Base-by-base conservation (phyloP, 1,140 invertebrate species). In the Orius laevigatus region DNA sequence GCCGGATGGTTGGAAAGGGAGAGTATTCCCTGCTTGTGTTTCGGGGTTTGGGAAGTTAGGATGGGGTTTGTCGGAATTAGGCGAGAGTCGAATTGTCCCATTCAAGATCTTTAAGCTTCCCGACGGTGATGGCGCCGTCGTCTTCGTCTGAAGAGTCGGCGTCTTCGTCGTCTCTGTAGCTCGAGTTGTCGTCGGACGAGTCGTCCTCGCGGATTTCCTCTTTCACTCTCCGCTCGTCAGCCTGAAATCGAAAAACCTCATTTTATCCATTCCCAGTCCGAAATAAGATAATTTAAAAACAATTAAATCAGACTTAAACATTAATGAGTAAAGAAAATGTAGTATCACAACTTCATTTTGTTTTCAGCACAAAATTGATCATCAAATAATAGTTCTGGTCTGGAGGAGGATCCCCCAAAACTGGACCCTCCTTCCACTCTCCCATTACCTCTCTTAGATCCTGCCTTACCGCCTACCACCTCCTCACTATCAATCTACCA, bases 61-160 rank as follows among this genome's bases (percentile, higher is more conserved):
- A 18, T 5, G n/a, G 6, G 15, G 14, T 32, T 19, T 20, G 34
- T 33, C 8, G 8, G n/a, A 8, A 19, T 31, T 49, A 46, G 50
- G 68, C 66, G 35, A 74, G 63, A 41, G 66, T 72, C 39, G 74
- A 75, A 61, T 78, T 72, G 61, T 78, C 75, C 75, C 75, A 78
- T 56, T 78, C 75, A 35, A 78, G 60, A 25, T 61, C 62, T 50
- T 64, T 63, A 10, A 61, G 57, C 51, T 65, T 63, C 14, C 60
- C 63, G 11, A 53, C 50, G 14, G 60, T 61, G 18, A 53, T 50
- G 48, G 60, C 59, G 18, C 58, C 61, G 38, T 66, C 66, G 15
- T 70, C 69, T 20, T 67, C 66, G 33, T 74, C 73, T 16, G 73
- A 72, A 44, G 71, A 70, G 14, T 66, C 65, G 5, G 63, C 63